Percentiles rank a stretch among this genome's conserved stretches.
Conservation (phyloP, 2,888 invertebrate species). For the Cenopis cana region DNA sequence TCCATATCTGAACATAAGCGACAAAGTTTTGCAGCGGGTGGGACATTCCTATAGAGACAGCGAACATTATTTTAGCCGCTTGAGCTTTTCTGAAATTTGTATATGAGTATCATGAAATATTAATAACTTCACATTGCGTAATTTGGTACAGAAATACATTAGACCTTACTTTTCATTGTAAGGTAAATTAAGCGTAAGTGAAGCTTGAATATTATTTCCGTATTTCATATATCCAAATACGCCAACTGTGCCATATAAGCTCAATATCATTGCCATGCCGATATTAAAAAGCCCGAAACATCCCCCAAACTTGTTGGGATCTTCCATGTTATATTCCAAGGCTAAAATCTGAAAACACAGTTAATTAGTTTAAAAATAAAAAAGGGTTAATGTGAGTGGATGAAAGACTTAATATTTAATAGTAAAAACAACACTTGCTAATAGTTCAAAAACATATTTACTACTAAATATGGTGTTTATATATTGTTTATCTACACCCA, state of each 20-base stretch:
- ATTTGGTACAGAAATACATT: not conserved
- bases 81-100: conserved; percentile 85
- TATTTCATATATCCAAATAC: conserved; percentile 95
- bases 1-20: conserved; percentile 92
- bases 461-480: no score
- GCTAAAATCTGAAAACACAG: conserved; percentile 89
- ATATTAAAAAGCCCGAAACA: conserved; percentile 91
- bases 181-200: conserved; percentile 93
- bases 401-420: no score
- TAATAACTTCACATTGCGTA: not conserved
- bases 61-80: conserved; percentile 86
- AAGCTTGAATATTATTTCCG: conserved; percentile 88
- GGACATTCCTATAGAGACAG: conserved; percentile 90
- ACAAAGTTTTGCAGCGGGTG: conserved; percentile 96
- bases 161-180: conserved; percentile 83
- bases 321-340: conserved; percentile 96
- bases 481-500: no score
- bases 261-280: conserved; percentile 90
- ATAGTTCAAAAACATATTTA: no score
- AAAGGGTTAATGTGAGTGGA: no score
- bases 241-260: conserved; percentile 91
- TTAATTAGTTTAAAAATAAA: no score
- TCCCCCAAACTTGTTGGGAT: conserved; percentile 91
- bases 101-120: conserved; percentile 1
- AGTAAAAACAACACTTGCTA: no score